Evolutionary conservation across 2,888 invertebrate species (phyloP).

Genomic region (Amblyjoppa proteus): DNA sequence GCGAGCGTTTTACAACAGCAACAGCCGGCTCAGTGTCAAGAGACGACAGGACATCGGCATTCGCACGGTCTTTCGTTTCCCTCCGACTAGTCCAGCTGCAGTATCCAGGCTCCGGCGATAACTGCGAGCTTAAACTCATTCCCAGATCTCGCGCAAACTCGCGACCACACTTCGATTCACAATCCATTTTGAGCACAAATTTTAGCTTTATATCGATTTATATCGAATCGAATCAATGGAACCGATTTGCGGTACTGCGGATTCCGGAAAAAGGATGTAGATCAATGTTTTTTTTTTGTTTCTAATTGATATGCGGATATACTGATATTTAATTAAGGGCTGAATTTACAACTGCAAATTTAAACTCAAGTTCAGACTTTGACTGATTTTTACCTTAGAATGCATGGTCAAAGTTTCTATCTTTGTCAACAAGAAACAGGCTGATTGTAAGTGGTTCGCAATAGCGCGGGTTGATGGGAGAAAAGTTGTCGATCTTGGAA

Average conservation of each 20-base stretch:
- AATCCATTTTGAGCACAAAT: no score
- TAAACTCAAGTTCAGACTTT: no score
- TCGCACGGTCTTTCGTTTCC: constrained; percentile 65
- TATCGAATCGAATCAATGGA: not conserved
- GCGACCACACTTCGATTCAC: not conserved
- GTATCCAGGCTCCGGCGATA: constrained; percentile 5
- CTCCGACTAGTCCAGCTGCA: constrained; percentile 42
- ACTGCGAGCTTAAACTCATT: constrained; percentile 3
- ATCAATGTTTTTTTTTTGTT: not conserved
- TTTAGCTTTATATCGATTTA: not conserved
- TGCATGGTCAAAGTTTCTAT: no score
- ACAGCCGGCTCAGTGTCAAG: constrained; percentile 65
- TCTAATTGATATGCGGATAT: no score
- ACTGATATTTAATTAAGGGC: no score
- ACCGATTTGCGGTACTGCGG: not conserved
- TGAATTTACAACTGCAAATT: no score
- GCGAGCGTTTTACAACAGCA: constrained; percentile 37
- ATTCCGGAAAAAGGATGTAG: not conserved
- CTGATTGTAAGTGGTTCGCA: no score
- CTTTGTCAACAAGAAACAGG: no score
- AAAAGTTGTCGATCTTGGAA: no score
- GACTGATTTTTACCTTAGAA: no score
- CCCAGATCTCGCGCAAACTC: not conserved
- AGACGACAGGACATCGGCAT: constrained; percentile 74
- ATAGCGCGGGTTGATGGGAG: no score